Conservation (phyloP, 2,888 invertebrate species). For the Sthenelais limicola region DNA sequence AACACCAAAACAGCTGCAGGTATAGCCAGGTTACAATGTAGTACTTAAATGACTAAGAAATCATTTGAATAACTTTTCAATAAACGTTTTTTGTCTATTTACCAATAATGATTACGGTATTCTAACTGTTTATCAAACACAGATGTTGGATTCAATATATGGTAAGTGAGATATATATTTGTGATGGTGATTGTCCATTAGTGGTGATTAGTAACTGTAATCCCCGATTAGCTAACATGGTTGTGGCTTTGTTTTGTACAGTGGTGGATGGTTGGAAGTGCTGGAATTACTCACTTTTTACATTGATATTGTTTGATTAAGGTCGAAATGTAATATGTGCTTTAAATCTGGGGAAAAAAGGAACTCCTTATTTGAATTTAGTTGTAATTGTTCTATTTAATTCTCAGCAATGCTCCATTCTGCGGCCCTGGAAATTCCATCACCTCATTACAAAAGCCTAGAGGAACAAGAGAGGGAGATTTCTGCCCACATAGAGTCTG, state of each 20-base stretch:
- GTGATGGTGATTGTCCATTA: no score
- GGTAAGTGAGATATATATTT: no score
- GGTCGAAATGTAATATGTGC: background rate
- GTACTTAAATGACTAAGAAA: background rate
- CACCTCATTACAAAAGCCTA: background rate
- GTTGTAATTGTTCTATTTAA: background rate
- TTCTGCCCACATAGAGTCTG: background rate
- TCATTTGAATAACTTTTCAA: background rate
- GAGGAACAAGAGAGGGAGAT: conserved; percentile 12
- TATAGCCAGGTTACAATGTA: background rate
- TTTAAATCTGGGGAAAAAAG: background rate
- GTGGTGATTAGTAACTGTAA: no score
- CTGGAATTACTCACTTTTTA: background rate
- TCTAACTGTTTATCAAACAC: no score
- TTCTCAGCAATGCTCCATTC: conserved; percentile 30
- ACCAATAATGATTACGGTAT: no score
- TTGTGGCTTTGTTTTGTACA: no score
- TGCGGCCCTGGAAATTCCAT: conserved; percentile 8
- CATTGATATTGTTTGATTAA: background rate
- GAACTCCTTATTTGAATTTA: background rate
- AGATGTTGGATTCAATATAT: no score
- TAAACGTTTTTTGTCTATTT: no score
- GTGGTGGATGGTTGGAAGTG: background rate
- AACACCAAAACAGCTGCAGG: conserved; percentile 22
- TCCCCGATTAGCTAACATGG: no score